These are phyloP conservation scores for Liposcelis brunnea DNA, from an alignment of 2,888 invertebrate species.

Conservation along the genomic window DNA sequence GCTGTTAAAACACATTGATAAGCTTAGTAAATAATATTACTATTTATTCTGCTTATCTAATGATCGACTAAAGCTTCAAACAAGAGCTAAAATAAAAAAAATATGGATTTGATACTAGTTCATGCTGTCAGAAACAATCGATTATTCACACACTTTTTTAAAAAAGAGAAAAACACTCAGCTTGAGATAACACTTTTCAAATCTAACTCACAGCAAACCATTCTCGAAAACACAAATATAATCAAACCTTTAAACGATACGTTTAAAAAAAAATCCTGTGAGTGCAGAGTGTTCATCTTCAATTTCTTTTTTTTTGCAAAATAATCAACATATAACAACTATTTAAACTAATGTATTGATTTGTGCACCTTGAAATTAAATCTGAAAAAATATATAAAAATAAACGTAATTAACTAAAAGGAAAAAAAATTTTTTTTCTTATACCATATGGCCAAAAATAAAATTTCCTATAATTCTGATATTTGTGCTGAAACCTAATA, in stretches of 20 bases:
- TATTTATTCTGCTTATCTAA: too few relatives aligned
- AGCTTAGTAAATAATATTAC: too few relatives aligned
- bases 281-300: not conserved
- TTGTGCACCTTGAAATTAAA: too few relatives aligned
- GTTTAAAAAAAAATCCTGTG: not conserved
- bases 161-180: too few relatives aligned
- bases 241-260: conserved; percentile 1
- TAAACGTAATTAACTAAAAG: conserved; percentile 2
- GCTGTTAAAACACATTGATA: too few relatives aligned
- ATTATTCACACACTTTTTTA: too few relatives aligned
- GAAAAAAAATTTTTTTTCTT: conserved; percentile 9
- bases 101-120: too few relatives aligned
- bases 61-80: too few relatives aligned
- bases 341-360: conserved; percentile 6
- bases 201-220: conserved; percentile 1
- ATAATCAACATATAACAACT: conserved; percentile 8
- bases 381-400: conserved; percentile 5
- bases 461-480: not conserved
- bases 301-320: conserved; percentile 3
- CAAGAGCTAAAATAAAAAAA: too few relatives aligned
- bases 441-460: conserved; percentile 12
- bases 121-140: too few relatives aligned
- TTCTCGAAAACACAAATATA: conserved; percentile 8
- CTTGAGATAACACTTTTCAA: conserved; percentile 13
- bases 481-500: not conserved